Percentiles rank a stretch among this genome's conserved stretches.
phyloP scores from a whole-genome alignment of 2,888 invertebrate species.

The Drosophila meridiana region DNA sequence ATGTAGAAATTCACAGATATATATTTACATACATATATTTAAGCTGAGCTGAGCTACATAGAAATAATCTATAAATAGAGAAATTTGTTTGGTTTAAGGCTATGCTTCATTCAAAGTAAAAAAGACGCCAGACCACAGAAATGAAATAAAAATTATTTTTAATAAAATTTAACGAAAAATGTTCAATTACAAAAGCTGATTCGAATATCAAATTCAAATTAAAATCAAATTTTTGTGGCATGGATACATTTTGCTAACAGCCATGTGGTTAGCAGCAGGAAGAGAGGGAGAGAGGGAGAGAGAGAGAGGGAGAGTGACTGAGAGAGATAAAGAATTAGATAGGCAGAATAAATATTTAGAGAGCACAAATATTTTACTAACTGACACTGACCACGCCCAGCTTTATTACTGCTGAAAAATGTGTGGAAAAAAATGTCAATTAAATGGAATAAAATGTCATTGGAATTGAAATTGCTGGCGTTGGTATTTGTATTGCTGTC shows the following conservation, averaged over 20 bases:
- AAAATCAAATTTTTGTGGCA: slow-evolving; percentile 60
- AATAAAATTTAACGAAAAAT: slow-evolving; percentile 24
- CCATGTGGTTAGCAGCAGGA: not conserved
- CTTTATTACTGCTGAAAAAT: slow-evolving; percentile 32
- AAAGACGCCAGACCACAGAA: not conserved
- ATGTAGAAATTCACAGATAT: not conserved
- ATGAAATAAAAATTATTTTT: not conserved
- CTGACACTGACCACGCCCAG: slow-evolving; percentile 13
- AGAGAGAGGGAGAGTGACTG: not conserved
- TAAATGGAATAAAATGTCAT: slow-evolving; percentile 61
- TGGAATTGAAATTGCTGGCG: slow-evolving; percentile 35
- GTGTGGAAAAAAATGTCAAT: slow-evolving; percentile 40
- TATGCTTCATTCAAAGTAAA: not conserved
- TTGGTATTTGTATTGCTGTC: slow-evolving; percentile 10
- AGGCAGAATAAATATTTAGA: slow-evolving; percentile 11
- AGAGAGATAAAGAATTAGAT: not conserved
- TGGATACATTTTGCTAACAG: slow-evolving; percentile 39
- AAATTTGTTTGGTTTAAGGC: not conserved
- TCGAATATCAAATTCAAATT: slow-evolving; percentile 54
- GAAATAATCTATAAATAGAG: not conserved
- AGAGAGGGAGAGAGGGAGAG: not conserved
- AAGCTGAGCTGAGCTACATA: not conserved
- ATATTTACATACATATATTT: too few species aligned
- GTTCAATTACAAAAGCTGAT: slow-evolving; percentile 35
- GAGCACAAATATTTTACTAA: slow-evolving; percentile 14